Percentiles rank a stretch among this genome's conserved stretches.
phyloP scores from a whole-genome alignment of 2,888 invertebrate genomes.

The Drosophila anomalipes region DNA sequence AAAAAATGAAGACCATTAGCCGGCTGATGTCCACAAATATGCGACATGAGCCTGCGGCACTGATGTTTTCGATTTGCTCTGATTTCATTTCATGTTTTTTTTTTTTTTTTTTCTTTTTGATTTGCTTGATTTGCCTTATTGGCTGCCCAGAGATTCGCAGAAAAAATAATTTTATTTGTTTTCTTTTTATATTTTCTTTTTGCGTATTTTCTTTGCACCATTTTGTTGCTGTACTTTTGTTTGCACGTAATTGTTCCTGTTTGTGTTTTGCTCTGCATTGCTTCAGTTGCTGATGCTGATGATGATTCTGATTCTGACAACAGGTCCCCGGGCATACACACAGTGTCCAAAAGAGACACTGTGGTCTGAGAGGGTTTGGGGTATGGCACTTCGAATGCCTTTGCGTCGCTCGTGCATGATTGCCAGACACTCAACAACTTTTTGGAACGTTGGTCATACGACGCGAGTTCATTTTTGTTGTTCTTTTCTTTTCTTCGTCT shows the following conservation, averaged over 20 bases:
- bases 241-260: slow-evolving; percentile 66
- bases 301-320: slow-evolving; percentile 38
- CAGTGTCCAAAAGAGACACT: neutral
- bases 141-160: slow-evolving; percentile 25
- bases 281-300: slow-evolving; percentile 23
- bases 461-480: slow-evolving; percentile 13
- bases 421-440: slow-evolving; percentile 46
- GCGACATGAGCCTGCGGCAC: slow-evolving; percentile 53
- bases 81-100: slow-evolving; percentile 42
- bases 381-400: slow-evolving; percentile 46
- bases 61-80: slow-evolving; percentile 60
- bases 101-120: slow-evolving; percentile 30
- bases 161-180: slow-evolving; percentile 47
- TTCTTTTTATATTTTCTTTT: slow-evolving; percentile 9
- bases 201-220: slow-evolving; percentile 22
- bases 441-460: slow-evolving; percentile 54
- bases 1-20: neutral
- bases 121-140: slow-evolving; percentile 70
- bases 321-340: slow-evolving; percentile 52
- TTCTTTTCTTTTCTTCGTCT: slow-evolving; percentile 1
- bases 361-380: neutral
- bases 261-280: slow-evolving; percentile 43
- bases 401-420: slow-evolving; percentile 73
- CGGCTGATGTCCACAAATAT: slow-evolving; percentile 45
- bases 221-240: slow-evolving; percentile 31